A percentile compares a stretch with the other conserved stretches of the same genome.
phyloP scores from a whole-genome alignment of 2,113 vertebrate genomes.

The Aegotheles bennettii region DNA sequence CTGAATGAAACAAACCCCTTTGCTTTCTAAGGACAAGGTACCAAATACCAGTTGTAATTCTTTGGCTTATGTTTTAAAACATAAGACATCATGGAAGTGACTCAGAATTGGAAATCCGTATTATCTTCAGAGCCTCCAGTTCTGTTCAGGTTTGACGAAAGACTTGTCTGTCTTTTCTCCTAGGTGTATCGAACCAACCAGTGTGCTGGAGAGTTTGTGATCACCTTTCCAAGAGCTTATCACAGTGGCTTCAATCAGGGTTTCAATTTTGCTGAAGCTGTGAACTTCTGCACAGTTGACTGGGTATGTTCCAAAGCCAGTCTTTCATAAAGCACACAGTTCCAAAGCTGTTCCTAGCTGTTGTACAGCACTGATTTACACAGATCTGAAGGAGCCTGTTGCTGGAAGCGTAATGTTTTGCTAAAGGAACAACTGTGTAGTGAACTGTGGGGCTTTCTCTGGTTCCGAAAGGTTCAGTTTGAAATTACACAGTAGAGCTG shows the following conservation, averaged over 20 bases:
- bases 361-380: neutral
- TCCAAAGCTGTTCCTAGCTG: neutral
- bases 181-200: slow-evolving; percentile 98
- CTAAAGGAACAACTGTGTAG: neutral
- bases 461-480: neutral
- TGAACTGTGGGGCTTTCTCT: neutral
- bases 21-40: neutral
- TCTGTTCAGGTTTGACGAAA: neutral
- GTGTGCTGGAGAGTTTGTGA: slow-evolving; percentile 96
- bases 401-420: neutral
- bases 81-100: neutral
- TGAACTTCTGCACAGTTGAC: slow-evolving; percentile 98
- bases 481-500: neutral
- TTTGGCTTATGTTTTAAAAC: neutral
- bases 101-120: neutral
- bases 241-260: slow-evolving; percentile 99
- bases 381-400: neutral
- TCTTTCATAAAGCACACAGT: neutral
- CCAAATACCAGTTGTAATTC: neutral
- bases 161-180: neutral
- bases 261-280: slow-evolving; percentile 98
- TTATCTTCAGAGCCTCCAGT: neutral
- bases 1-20: neutral
- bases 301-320: slow-evolving; percentile 78
- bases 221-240: slow-evolving; percentile 96